Conservation (phyloP, 1,140 invertebrate species). For the Drosophila punjabiensis region DNA sequence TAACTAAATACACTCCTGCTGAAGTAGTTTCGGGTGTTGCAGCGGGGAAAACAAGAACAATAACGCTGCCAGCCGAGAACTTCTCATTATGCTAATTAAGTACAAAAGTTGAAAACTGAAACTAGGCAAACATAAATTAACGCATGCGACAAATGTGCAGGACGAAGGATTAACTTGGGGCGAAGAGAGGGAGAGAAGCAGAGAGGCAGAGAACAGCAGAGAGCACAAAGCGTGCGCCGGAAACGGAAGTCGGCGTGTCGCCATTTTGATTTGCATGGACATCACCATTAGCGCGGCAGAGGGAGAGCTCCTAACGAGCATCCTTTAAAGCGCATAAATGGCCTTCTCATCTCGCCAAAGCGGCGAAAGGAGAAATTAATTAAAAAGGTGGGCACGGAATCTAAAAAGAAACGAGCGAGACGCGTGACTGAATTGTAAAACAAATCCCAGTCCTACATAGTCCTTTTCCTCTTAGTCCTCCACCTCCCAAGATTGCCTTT, state of each 20-base stretch:
- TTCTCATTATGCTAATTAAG: constrained; percentile 70
- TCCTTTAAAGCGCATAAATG: constrained; percentile 64
- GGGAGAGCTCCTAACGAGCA: constrained; percentile 30
- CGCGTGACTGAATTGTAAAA: constrained; percentile 78
- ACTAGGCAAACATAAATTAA: constrained; percentile 70
- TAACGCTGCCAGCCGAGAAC: constrained; percentile 29
- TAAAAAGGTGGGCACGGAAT: constrained; percentile 68
- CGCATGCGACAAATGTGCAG: constrained; percentile 73
- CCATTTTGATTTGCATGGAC: constrained; percentile 76
- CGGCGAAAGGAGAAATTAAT: constrained; percentile 69
- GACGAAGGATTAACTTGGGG: constrained; percentile 21
- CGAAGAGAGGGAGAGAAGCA: background rate
- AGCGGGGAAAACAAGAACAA: constrained; percentile 32
- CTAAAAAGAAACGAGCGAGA: constrained; percentile 55
- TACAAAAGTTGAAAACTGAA: constrained; percentile 54
- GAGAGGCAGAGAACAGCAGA: background rate
- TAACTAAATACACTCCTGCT: constrained; percentile 51
- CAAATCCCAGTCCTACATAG: constrained; percentile 53
- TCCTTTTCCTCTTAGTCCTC: background rate
- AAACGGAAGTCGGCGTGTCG: constrained; percentile 71
- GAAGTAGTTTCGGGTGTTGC: constrained; percentile 52
- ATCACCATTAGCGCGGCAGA: constrained; percentile 39
- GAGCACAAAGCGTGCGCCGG: constrained; percentile 24
- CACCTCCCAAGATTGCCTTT: constrained; percentile 2
- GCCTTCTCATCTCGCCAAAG: constrained; percentile 26